These are phyloP conservation scores for Heterodera filipjevi DNA, from an alignment of 2,888 invertebrate species.

Conservation along the genomic window DNA sequence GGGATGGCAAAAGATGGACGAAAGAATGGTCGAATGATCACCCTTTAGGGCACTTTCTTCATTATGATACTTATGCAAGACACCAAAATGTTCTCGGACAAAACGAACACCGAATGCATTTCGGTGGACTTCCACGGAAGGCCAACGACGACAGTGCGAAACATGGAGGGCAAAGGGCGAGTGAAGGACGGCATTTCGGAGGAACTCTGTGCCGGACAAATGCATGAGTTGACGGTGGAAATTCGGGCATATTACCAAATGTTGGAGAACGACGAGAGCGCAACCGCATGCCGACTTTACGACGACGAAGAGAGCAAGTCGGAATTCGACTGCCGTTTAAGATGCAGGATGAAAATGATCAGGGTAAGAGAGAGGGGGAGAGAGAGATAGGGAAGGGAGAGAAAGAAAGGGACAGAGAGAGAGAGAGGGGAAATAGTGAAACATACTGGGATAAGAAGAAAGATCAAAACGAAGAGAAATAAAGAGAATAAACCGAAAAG, in stretches of 20 bases:
- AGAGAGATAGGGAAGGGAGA: too few species aligned
- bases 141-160: slow-evolving; percentile 56
- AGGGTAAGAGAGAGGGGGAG: slow-evolving; percentile 13
- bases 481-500: background rate
- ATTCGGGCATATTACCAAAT: slow-evolving; percentile 57
- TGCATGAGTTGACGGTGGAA: slow-evolving; percentile 58
- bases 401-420: background rate
- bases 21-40: too few species aligned
- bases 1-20: too few species aligned
- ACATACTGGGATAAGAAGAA: too few species aligned
- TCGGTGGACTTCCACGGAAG: slow-evolving; percentile 60
- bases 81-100: slow-evolving; percentile 45
- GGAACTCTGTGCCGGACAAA: slow-evolving; percentile 57
- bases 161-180: slow-evolving; percentile 62
- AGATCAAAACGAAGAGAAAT: background rate
- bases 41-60: slow-evolving; percentile 56
- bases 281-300: slow-evolving; percentile 57
- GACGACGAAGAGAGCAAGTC: slow-evolving; percentile 54
- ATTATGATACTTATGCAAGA: slow-evolving; percentile 56
- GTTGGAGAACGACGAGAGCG: slow-evolving; percentile 60
- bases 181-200: slow-evolving; percentile 59
- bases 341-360: slow-evolving; percentile 59
- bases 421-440: too few species aligned
- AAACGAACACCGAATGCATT: slow-evolving; percentile 57
- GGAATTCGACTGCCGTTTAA: slow-evolving; percentile 59